phyloP scores from a whole-genome alignment of 2,113 vertebrate genomes.

The Acanthochromis polyacanthus region DNA sequence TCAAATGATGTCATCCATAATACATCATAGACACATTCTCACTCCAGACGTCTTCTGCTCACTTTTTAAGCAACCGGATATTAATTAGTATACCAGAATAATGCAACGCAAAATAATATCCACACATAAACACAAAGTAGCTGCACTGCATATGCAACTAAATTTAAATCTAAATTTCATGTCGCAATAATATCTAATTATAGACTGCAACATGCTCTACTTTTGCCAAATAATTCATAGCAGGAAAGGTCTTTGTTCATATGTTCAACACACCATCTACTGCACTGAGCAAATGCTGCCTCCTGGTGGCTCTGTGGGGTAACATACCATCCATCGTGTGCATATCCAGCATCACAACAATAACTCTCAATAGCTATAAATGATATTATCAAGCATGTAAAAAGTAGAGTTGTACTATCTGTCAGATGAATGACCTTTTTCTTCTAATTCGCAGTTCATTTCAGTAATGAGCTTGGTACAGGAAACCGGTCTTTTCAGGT shows the following conservation, averaged over 20 bases:
- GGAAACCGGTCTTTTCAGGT: no score
- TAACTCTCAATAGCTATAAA: neutral
- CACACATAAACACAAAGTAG: neutral
- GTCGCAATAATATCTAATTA: neutral
- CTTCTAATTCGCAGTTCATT: no score
- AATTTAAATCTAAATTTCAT: neutral
- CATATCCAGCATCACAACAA: neutral
- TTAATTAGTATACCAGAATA: neutral
- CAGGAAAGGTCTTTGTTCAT: neutral
- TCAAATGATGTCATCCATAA: constrained; percentile 53
- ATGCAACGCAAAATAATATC: neutral
- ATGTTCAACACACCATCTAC: neutral
- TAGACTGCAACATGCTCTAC: neutral
- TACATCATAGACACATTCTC: neutral
- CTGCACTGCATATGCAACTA: neutral
- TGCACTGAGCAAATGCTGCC: constrained; percentile 1
- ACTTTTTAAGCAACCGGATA: neutral
- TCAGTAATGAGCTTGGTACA: no score
- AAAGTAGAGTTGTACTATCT: no score
- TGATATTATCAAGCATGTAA: no score
- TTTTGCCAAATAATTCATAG: neutral
- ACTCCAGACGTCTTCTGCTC: neutral
- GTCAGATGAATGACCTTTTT: no score
- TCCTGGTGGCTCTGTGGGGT: neutral
- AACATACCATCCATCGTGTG: neutral